phyloP scores from a whole-genome alignment of 2,113 vertebrate genomes.

The Columba livia region DNA sequence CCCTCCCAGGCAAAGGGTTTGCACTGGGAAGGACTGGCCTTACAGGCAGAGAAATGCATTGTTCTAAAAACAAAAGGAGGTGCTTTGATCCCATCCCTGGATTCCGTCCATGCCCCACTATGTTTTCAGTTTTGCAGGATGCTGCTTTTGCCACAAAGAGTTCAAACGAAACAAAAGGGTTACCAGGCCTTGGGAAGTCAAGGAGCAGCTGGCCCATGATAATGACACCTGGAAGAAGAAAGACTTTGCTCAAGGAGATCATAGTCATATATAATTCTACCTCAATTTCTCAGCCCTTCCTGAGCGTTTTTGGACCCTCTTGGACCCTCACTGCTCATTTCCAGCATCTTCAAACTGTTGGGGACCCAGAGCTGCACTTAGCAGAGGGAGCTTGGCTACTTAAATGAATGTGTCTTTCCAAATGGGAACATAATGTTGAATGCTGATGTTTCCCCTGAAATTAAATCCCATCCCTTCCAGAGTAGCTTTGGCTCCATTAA shows the following conservation, averaged over 20 bases:
- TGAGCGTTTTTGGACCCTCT: neutral
- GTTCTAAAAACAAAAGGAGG: neutral
- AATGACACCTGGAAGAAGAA: neutral
- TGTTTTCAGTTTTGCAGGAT: neutral
- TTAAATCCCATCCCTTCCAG: neutral
- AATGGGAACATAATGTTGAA: neutral
- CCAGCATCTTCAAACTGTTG: neutral
- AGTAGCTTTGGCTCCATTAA: neutral
- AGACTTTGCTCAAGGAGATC: neutral
- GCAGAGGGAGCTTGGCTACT: neutral
- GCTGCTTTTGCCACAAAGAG: neutral
- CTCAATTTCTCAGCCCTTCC: neutral
- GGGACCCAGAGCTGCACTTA: neutral
- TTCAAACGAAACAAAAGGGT: too few species aligned
- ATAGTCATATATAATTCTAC: neutral
- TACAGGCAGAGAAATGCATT: neutral
- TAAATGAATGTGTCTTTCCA: neutral
- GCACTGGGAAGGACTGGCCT: neutral
- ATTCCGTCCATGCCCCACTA: fast-evolving
- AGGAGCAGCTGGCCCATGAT: neutral
- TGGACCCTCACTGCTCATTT: neutral
- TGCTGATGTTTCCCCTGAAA: neutral
- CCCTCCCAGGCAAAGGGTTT: neutral
- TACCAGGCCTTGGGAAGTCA: neutral
- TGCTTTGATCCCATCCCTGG: neutral